Evolutionary conservation across 2,113 vertebrate genomes (phyloP), one percentile per base, ranked within the genome.

Genomic region (Pelobates fuscus): DNA sequence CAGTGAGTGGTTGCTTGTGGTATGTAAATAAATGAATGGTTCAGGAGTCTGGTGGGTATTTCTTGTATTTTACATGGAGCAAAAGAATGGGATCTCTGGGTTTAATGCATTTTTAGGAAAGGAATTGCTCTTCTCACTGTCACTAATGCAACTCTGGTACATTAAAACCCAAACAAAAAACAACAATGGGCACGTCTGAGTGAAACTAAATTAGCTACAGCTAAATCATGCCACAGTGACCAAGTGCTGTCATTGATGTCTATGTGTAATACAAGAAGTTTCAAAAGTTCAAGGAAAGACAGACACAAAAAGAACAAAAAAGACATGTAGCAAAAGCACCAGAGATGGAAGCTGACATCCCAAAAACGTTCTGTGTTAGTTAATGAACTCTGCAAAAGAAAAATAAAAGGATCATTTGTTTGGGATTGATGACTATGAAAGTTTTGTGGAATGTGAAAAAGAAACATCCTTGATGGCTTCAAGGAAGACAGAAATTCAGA

Each of bases 381-480:
- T 32, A 64, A 64, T 66, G 62, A 74, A 74, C 71, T 73, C 61
- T 74, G 49, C 54, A 26, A 74, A 74, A 73, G 46, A 55, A 55
- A 73, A 74, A 74, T 41, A 74, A 74, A 74, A 26, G 71, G 71
- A 74, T 74, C 71, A 66, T 66, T 74, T 66, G 62, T 74, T 66
- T 43, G 62, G 32, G 71, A 74, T 17, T 74, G 62, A 66, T 58
- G 52, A 30, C 64, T 66, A 44, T 43, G 29, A 74, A 27, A 10
- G 18, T 26, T 66, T 30, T 57, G 32, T 66, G 71, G 71, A 74
- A 74, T 74, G 71, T 58, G 62, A 66, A 74, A 58, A 74, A 66
- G 71, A 74, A 74, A 66, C 71, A 65, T 74, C 55, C 71, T 58
- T 66, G 49, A 43, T 26, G 62, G 62, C 54, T 74, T 74, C 32